Base-by-base conservation (phyloP, 2,797 vertebrate species). In the Gymnopithys bicolor region DNA sequence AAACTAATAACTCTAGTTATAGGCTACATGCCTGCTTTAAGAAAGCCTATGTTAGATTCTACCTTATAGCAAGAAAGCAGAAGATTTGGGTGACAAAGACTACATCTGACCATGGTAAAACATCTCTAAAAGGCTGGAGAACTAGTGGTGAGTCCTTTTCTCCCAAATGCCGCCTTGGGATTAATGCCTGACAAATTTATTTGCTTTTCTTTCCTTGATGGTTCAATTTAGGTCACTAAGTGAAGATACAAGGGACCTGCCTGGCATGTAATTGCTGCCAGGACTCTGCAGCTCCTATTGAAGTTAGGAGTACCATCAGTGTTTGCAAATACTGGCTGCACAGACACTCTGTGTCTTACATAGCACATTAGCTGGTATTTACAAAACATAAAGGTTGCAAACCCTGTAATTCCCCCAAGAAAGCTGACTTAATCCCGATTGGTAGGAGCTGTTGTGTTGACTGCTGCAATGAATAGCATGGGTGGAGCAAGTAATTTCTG, bases 401-500 rank as follows among this genome's bases (percentile, higher is more conserved):
- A 79, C 76, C 77, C 94, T 96, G 71, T 97, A 87, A 94, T 94
- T 95, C 73, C 80, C 35, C 46, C 16, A 80, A 91, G 91, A 95
- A 96, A 96, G 41, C 62, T 86, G 87, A 77, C 63, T 91, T 78
- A 77, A 83, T 91, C 56, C 82, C 0, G 0, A 25, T 77, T 71
- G 84, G 84, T 79, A 71, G 87, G 4, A 78, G 76, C 82, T 91
- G 63, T 84, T 92, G 64, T 85, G 82, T 78, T 94, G 87, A 43
- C 53, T 83, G 58, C 82, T 87, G 84, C 81, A 91, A 41, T 53
- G 84, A 96, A 46, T 56, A 74, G 62, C 76, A 89, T 92, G 94
- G 92, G 94, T 96, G 94, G 94, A 95, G 91, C 82, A 92, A 95
- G 77, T 88, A 91, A 92, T 86, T 96, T 91, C 89, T 96, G 73